Evolutionary conservation across 1,140 invertebrate species (phyloP).

Genomic region (Ylistrum balloti): DNA sequence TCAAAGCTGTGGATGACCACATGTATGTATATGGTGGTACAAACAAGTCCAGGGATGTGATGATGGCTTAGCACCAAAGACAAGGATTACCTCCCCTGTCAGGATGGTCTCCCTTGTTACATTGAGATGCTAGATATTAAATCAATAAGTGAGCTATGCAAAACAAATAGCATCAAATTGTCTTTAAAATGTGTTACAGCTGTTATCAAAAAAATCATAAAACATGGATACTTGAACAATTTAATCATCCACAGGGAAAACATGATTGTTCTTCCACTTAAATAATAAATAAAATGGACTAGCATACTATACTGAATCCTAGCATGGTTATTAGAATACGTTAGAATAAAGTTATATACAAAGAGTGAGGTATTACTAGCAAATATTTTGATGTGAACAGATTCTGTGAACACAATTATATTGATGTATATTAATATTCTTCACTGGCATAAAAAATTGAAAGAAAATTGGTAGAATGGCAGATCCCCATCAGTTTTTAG

Average conservation of each 20-base stretch:
- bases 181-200: neutral
- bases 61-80: neutral
- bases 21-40: neutral
- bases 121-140: neutral
- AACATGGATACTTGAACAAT: neutral
- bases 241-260: neutral
- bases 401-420: conserved; percentile 19
- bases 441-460: conserved; percentile 7
- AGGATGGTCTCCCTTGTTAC: neutral
- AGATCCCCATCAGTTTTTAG: conserved; percentile 31
- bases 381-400: conserved; percentile 40
- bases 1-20: neutral
- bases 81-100: neutral
- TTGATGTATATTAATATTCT: neutral
- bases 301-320: neutral
- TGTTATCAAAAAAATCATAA: neutral
- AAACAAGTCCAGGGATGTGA: neutral
- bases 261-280: neutral
- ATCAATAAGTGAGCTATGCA: neutral
- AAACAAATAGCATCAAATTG: neutral
- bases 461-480: neutral
- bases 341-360: neutral
- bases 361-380: neutral
- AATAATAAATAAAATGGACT: conserved; percentile 35
- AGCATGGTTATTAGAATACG: neutral